Conservation (phyloP, 2,888 invertebrate genomes). For the Aplocera efformata region DNA sequence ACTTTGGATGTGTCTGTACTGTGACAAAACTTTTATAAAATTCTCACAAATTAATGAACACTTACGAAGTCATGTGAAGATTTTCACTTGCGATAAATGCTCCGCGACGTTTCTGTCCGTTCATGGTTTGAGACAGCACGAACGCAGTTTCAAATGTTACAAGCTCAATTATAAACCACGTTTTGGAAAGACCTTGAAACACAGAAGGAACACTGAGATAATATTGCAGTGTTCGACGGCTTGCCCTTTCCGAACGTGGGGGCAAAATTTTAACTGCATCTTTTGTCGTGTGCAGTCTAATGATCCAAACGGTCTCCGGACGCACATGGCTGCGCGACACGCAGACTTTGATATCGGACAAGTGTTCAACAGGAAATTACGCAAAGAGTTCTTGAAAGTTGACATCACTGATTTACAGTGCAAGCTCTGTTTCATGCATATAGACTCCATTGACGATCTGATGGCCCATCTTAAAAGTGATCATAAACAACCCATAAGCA, state of each 20-base stretch:
- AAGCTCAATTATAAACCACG: conserved; percentile 68
- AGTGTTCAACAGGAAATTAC: conserved; percentile 65
- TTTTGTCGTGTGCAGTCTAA: conserved; percentile 69
- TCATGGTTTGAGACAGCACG: conserved; percentile 65
- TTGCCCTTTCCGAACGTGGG: conserved; percentile 70
- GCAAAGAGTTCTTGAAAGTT: conserved; percentile 68
- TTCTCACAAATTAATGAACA: conserved; percentile 71
- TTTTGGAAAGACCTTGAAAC: conserved; percentile 65
- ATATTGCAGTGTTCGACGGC: conserved; percentile 71
- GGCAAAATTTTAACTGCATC: conserved; percentile 70
- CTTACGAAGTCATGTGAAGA: conserved; percentile 64
- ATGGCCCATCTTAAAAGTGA: conserved; percentile 64
- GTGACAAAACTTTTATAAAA: conserved; percentile 62
- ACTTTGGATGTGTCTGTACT: conserved; percentile 66
- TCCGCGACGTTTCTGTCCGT: conserved; percentile 67
- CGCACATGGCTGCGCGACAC: conserved; percentile 66
- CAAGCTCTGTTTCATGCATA: conserved; percentile 63
- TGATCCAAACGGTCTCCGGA: conserved; percentile 64
- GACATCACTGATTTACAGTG: conserved; percentile 72
- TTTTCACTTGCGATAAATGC: conserved; percentile 69
- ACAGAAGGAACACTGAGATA: conserved; percentile 68
- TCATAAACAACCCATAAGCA: conserved; percentile 67
- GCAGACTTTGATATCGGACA: conserved; percentile 64
- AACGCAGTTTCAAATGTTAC: conserved; percentile 66
- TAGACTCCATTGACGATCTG: conserved; percentile 61